Evolutionary conservation across 2,888 invertebrate species (phyloP), one percentile per base, ranked within the genome.

Genomic region (Ochlodes sylvanus): DNA sequence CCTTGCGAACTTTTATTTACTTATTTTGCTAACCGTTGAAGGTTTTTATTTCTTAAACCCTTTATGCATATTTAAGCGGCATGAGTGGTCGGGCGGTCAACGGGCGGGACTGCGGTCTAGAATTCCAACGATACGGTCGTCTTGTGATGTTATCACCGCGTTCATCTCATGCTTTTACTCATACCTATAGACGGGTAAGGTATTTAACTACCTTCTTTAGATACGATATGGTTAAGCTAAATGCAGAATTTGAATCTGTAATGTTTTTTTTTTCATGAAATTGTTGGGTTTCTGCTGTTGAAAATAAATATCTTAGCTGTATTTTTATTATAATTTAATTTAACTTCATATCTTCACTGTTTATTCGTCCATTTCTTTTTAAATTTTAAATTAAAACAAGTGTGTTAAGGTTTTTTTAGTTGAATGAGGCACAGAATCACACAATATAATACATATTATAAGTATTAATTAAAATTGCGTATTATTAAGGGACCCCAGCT

Each of bases 11-110:
- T 79, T 78, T 81, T 86, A 82, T 85, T 89, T 87, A 82, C 81
- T 83, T 78, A 78, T 79, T 80, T 83, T 78, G 72, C 73, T 72
- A 79, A 75, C 83, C 83, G 80, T 80, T 81, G 78, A 72, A 77
- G 79, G 78, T 79, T 74, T 83, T 83, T 84, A 83, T 88, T 86
- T 88, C 85, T 83, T 83, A 78, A 81, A 84, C 84, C 85, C 84
- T 85, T 73, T 84, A 77, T 84, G 84, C 84, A 85, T 87, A 82
- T 85, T 81, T 79, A 67, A 67, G 64, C 42, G 55, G 66, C 67
- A 55, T 61, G 67, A 67, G 67, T 67, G 67, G 66, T 63, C 69
- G 61, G 61, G 52, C 61, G 61, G 61, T 47, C 57, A 66, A 27
- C 69, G 64, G 71, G 70, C 71, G 66, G 68, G 65, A 27, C 60